Conservation (phyloP, 2,113 vertebrate genomes). For the Monarcha castaneiventris region DNA sequence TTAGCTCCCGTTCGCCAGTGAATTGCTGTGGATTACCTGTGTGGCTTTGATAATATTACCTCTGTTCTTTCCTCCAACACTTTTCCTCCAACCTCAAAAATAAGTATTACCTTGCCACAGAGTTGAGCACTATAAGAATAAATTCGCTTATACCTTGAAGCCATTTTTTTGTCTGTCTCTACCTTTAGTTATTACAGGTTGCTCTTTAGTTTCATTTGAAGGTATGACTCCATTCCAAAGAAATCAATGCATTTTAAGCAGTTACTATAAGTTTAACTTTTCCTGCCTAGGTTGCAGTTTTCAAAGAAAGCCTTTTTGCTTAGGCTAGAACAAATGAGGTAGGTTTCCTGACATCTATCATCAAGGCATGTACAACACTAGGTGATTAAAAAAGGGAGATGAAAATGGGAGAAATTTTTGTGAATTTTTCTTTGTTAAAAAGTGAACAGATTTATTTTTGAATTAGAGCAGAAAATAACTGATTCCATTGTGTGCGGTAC, state of each 20-base stretch:
- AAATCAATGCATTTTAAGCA: neutral
- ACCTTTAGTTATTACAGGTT: neutral
- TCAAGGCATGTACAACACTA: neutral
- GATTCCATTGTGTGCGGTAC: neutral
- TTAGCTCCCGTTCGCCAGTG: neutral
- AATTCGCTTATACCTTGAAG: neutral
- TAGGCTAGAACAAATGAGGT: neutral
- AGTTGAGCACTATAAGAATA: neutral
- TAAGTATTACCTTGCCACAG: neutral
- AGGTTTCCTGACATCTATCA: neutral
- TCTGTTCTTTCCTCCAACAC: neutral
- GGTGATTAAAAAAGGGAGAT: neutral
- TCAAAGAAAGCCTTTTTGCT: neutral
- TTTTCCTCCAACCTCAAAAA: neutral
- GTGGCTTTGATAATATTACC: neutral
- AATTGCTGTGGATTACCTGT: neutral
- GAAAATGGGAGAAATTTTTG: neutral
- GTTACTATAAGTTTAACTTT: neutral
- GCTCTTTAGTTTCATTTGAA: neutral
- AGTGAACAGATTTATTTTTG: neutral
- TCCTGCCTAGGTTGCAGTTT: neutral
- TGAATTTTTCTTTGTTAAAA: neutral
- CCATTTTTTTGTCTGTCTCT: neutral
- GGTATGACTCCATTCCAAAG: neutral
- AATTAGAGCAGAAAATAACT: neutral